Conservation (phyloP, 2,113 vertebrate genomes). For the Pomatostomus ruficeps region DNA sequence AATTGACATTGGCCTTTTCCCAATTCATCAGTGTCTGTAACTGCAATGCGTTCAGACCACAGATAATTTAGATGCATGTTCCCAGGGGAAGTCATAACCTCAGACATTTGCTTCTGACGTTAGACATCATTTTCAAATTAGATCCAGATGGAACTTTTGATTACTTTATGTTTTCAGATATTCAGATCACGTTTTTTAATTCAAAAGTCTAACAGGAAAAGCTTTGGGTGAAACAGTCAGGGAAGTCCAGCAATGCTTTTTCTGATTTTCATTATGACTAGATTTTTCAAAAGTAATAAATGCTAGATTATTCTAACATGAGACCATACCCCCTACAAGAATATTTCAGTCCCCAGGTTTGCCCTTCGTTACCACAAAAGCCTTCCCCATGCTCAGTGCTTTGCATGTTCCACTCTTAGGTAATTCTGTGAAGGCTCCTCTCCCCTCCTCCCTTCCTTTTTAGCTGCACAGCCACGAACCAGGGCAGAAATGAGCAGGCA, state of each 20-base stretch:
- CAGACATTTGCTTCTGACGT: constrained; percentile 1
- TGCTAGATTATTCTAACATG: background rate
- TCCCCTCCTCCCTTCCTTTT: background rate
- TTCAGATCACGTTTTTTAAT: background rate
- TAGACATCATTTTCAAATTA: background rate
- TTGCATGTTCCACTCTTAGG: background rate
- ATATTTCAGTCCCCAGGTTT: background rate
- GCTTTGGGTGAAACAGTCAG: background rate
- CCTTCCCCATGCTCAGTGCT: background rate
- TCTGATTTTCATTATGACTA: background rate
- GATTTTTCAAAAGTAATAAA: background rate
- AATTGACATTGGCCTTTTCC: background rate
- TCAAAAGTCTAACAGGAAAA: background rate
- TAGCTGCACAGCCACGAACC: background rate
- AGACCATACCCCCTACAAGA: background rate
- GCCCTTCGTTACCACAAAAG: background rate
- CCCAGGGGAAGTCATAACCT: background rate
- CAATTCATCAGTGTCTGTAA: background rate
- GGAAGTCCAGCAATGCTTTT: background rate
- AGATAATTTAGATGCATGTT: background rate
- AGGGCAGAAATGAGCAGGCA: background rate
- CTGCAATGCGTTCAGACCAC: background rate
- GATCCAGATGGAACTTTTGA: background rate
- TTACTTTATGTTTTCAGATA: background rate
- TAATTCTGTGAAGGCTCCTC: background rate